These are phyloP conservation scores for Cheirogaleus major DNA, from an alignment of 2,797 vertebrate genomes.

Conservation along the genomic window DNA sequence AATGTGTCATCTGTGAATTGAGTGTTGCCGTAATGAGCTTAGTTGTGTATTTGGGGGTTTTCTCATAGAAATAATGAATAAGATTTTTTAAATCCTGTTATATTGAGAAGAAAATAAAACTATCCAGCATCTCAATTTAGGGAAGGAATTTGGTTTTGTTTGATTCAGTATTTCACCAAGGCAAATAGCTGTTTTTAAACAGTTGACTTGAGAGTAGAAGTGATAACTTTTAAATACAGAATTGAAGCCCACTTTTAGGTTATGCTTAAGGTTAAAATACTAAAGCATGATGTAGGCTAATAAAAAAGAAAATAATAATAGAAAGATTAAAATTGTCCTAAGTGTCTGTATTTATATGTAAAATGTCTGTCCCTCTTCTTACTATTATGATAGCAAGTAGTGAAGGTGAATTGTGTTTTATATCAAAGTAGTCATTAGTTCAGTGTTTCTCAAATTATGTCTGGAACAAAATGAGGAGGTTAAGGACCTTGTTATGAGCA, in stretches of 20 bases:
- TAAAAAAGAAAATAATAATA: neutral
- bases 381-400: neutral
- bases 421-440: neutral
- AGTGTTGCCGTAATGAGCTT: neutral
- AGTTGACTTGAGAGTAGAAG: neutral
- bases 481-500: neutral
- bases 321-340: neutral
- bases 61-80: neutral
- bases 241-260: neutral
- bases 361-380: neutral
- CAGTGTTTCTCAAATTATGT: neutral
- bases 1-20: neutral
- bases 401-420: neutral
- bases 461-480: neutral
- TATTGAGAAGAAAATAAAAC: neutral
- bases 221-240: neutral
- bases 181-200: neutral
- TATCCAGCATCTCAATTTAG: neutral
- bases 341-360: neutral
- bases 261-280: neutral
- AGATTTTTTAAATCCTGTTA: neutral
- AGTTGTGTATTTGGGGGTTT: neutral
- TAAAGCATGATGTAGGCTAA: neutral
- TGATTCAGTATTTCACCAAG: neutral
- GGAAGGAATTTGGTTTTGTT: conserved; percentile 4